phyloP scores from a whole-genome alignment of 2,888 invertebrate species.

The Nezara viridula region DNA sequence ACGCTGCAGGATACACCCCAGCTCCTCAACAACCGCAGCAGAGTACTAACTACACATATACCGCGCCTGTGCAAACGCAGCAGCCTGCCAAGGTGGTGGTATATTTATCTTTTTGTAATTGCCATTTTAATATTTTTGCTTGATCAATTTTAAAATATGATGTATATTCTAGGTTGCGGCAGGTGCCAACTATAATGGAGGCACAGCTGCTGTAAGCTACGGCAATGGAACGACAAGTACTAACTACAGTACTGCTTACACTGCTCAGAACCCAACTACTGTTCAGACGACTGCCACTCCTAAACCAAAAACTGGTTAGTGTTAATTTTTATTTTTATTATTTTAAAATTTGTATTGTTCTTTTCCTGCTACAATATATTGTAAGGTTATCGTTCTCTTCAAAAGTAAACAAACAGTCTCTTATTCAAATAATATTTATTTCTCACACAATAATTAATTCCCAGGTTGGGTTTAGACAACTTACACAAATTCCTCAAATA shows the following conservation, averaged over 20 bases:
- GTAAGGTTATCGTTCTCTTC: too few species aligned
- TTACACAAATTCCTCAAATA: too few species aligned
- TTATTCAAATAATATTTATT: too few species aligned
- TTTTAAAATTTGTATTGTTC: too few species aligned
- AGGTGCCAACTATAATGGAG: constrained; percentile 62
- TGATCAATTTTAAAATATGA: not conserved
- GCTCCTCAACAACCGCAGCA: constrained; percentile 69
- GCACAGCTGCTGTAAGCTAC: constrained; percentile 62
- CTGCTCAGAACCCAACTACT: constrained; percentile 63
- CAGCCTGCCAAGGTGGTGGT: constrained; percentile 61
- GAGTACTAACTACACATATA: constrained; percentile 74
- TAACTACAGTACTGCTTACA: constrained; percentile 63
- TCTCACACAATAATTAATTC: too few species aligned
- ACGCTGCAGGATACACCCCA: constrained; percentile 65
- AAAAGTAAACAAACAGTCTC: too few species aligned
- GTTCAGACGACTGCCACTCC: constrained; percentile 63
- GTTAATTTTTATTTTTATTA: constrained; percentile 54
- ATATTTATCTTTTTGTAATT: not conserved
- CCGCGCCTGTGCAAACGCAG: constrained; percentile 62
- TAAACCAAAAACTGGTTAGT: constrained; percentile 67
- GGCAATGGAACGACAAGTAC: constrained; percentile 61
- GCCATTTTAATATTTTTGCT: not conserved
- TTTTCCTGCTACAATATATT: too few species aligned
- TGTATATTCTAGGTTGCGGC: constrained; percentile 53
- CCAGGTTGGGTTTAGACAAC: too few species aligned